Conservation (phyloP, 1,140 invertebrate genomes). For the Neodiprion pinetum region DNA sequence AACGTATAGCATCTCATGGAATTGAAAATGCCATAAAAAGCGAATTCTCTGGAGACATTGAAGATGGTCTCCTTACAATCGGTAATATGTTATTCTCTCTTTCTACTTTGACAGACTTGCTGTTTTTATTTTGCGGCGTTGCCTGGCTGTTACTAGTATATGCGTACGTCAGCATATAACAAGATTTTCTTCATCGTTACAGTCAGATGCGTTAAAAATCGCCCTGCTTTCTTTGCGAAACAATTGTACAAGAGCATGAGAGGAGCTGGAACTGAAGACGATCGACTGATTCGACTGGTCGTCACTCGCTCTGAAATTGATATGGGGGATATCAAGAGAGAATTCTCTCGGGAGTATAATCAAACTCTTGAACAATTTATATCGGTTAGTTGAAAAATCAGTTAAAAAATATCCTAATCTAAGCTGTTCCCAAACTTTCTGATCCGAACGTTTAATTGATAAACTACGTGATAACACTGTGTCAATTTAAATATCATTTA, state of each 20-base stretch:
- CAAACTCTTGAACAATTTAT: conserved; percentile 79
- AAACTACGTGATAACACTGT: no score
- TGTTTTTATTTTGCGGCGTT: background rate
- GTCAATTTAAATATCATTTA: conserved; percentile 11
- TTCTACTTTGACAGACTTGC: background rate
- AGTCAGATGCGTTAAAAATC: conserved; percentile 79
- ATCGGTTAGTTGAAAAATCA: conserved; percentile 60
- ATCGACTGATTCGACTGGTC: conserved; percentile 80
- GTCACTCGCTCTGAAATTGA: conserved; percentile 84
- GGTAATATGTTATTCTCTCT: conserved; percentile 39
- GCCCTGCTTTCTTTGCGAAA: conserved; percentile 84
- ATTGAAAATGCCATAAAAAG: conserved; percentile 68
- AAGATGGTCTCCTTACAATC: conserved; percentile 66
- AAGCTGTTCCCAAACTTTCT: no score
- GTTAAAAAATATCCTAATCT: background rate
- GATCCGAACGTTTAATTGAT: no score
- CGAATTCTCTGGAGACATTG: conserved; percentile 70
- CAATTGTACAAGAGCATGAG: conserved; percentile 84
- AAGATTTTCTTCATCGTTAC: conserved; percentile 35
- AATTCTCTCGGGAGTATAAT: conserved; percentile 75
- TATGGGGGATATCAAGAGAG: conserved; percentile 78
- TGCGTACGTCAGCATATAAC: no score
- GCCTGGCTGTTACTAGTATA: no score
- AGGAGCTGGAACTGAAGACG: conserved; percentile 81
- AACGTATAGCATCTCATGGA: conserved; percentile 62